A percentile compares a stretch with the other conserved stretches of the same genome.
These are phyloP conservation scores for Cheilinus undulatus DNA, from an alignment of 2,113 vertebrate genomes.

Conservation along the genomic window DNA sequence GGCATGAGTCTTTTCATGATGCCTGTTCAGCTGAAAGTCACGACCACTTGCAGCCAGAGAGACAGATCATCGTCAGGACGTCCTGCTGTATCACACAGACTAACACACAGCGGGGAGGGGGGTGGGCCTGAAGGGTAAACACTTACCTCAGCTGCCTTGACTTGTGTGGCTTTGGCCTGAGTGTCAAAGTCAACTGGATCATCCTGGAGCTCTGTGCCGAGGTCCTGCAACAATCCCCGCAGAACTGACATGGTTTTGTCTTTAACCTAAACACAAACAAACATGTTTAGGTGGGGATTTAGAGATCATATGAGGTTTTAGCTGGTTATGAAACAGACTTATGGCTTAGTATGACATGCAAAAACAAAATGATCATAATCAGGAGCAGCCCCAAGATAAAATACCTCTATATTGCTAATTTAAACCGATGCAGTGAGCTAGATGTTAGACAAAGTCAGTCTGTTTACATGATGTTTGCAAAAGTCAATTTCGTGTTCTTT, in stretches of 20 bases:
- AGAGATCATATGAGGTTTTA: too few relatives aligned
- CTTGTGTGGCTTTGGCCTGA: slow-evolving; percentile 80
- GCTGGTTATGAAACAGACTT: too few relatives aligned
- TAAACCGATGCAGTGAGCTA: too few relatives aligned
- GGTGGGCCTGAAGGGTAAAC: slow-evolving; percentile 33
- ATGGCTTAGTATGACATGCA: too few relatives aligned
- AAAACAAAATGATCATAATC: too few relatives aligned
- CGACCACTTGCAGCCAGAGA: slow-evolving; percentile 41
- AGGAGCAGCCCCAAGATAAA: too few relatives aligned
- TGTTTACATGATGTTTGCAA: too few relatives aligned
- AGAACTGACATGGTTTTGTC: slow-evolving; percentile 86
- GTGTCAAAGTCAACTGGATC: slow-evolving; percentile 79
- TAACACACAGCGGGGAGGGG: slow-evolving; percentile 21
- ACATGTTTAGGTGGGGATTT: not conserved
- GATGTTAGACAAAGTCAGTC: too few relatives aligned
- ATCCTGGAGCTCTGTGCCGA: slow-evolving; percentile 88
- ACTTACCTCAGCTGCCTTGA: slow-evolving; percentile 77
- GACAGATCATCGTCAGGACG: slow-evolving; percentile 52
- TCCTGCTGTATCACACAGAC: slow-evolving; percentile 41
- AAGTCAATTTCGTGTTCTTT: too few relatives aligned
- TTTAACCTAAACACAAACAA: slow-evolving; percentile 68
- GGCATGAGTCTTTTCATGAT: slow-evolving; percentile 53
- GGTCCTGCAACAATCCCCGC: slow-evolving; percentile 88
- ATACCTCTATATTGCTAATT: too few relatives aligned
- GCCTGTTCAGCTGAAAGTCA: slow-evolving; percentile 29